Evolutionary conservation across 2,113 vertebrate species (phyloP).

Genomic region (Mustela nigripes): DNA sequence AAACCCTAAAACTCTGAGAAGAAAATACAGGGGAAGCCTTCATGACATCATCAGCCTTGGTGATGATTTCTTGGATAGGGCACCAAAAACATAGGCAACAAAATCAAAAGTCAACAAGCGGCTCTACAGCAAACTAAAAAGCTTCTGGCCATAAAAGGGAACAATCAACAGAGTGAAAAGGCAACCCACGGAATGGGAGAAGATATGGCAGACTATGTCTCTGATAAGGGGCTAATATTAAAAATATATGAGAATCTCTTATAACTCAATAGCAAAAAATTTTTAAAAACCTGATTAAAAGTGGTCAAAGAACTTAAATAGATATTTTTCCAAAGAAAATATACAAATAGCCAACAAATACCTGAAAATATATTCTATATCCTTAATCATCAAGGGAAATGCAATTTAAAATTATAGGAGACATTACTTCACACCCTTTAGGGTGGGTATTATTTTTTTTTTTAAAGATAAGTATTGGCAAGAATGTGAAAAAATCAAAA

Average conservation of each 20-base stretch:
- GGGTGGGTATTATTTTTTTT: not conserved
- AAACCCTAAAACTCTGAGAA: not conserved
- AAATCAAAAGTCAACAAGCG: not conserved
- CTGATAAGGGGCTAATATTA: not conserved
- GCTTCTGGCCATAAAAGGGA: not conserved
- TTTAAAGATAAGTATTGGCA: not conserved
- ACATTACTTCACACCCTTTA: not conserved
- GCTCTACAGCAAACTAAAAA: not conserved
- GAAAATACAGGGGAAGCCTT: not conserved
- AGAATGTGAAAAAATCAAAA: not conserved
- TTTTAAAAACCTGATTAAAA: not conserved
- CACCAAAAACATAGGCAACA: not conserved
- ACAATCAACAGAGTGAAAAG: not conserved
- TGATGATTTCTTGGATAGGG: not conserved
- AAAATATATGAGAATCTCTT: not conserved
- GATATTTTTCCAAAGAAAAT: not conserved
- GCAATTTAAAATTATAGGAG: not conserved
- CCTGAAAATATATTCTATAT: not conserved
- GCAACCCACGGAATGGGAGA: not conserved
- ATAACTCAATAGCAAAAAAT: not conserved
- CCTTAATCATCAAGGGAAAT: not conserved
- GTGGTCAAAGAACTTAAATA: not conserved
- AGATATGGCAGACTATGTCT: not conserved
- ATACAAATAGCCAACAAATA: not conserved
- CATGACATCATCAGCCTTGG: not conserved